phyloP scores from a whole-genome alignment of 2,888 invertebrate genomes.

The Neria commutata region DNA sequence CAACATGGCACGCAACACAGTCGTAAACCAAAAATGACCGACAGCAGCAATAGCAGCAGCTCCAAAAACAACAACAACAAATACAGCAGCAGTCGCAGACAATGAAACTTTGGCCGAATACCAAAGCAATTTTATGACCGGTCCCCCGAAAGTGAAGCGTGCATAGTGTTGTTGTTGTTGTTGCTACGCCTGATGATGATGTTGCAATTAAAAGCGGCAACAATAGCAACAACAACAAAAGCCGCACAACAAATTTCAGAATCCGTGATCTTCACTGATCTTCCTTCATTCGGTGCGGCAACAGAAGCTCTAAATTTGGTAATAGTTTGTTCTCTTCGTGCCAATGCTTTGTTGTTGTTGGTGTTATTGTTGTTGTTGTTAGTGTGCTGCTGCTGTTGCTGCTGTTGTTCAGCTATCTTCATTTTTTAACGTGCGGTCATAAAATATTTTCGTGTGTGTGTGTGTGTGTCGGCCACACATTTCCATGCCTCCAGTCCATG shows the following conservation, averaged over 20 bases:
- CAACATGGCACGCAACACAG: slow-evolving; percentile 21
- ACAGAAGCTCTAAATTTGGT: slow-evolving; percentile 49
- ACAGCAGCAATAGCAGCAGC: not conserved
- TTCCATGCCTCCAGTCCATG: not conserved
- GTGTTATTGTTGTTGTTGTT: slow-evolving; percentile 8
- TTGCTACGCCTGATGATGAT: slow-evolving; percentile 2
- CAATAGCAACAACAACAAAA: not conserved
- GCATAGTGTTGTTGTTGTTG: too few relatives aligned
- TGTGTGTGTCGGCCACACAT: not conserved
- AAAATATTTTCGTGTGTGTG: not conserved
- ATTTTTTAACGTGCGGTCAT: not conserved
- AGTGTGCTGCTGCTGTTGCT: too few relatives aligned
- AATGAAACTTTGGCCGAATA: slow-evolving; percentile 3
- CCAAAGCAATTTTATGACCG: too few relatives aligned
- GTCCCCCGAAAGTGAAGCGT: too few relatives aligned
- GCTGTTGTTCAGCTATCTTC: not conserved
- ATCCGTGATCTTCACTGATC: too few relatives aligned
- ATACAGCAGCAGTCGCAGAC: too few relatives aligned
- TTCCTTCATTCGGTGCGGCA: slow-evolving; percentile 33
- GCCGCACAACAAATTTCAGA: too few relatives aligned
- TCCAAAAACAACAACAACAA: not conserved
- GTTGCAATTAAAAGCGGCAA: not conserved
- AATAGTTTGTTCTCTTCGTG: slow-evolving; percentile 47
- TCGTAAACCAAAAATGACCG: slow-evolving; percentile 9
- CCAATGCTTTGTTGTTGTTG: slow-evolving; percentile 17